These are phyloP conservation scores for Xiphydria camelus DNA, from an alignment of 2,888 invertebrate genomes.

Conservation along the genomic window DNA sequence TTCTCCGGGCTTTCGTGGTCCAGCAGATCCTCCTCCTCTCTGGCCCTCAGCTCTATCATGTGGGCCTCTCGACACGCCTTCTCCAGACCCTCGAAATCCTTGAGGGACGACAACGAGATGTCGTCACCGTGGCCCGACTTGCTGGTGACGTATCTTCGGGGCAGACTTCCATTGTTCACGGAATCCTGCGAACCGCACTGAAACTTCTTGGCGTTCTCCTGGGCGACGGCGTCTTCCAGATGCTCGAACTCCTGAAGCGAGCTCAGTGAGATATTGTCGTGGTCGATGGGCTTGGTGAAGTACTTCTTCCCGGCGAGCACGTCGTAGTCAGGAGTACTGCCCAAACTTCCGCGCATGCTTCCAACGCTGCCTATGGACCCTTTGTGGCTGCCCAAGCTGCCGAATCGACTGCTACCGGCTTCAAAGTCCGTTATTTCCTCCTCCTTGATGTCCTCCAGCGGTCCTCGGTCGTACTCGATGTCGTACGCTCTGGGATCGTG, in stretches of 20 bases:
- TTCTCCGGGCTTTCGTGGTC: conserved; percentile 68
- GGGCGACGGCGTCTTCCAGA: conserved; percentile 80
- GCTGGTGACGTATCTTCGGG: conserved; percentile 70
- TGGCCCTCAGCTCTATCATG: conserved; percentile 78
- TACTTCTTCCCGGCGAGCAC: conserved; percentile 81
- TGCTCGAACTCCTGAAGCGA: conserved; percentile 94
- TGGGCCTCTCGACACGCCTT: conserved; percentile 84
- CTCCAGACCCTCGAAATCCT: conserved; percentile 92
- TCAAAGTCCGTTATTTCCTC: conserved; percentile 89
- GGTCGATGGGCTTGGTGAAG: conserved; percentile 80
- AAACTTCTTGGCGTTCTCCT: conserved; percentile 69
- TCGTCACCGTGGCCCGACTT: conserved; percentile 82
- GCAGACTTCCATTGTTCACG: conserved; percentile 77
- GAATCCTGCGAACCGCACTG: conserved; percentile 83
- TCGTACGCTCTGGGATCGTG: conserved; percentile 70
- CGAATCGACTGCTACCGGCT: conserved; percentile 71
- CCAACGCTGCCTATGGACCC: conserved; percentile 76
- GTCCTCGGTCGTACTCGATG: conserved; percentile 80
- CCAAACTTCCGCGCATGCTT: conserved; percentile 84
- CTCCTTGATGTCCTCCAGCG: conserved; percentile 89
- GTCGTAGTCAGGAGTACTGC: conserved; percentile 91
- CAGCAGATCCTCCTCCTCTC: conserved; percentile 82
- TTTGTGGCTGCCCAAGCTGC: conserved; percentile 77
- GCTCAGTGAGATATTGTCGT: conserved; percentile 89
- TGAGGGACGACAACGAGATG: conserved; percentile 81